phyloP scores from a whole-genome alignment of 2,113 vertebrate genomes.

The Conger conger region DNA sequence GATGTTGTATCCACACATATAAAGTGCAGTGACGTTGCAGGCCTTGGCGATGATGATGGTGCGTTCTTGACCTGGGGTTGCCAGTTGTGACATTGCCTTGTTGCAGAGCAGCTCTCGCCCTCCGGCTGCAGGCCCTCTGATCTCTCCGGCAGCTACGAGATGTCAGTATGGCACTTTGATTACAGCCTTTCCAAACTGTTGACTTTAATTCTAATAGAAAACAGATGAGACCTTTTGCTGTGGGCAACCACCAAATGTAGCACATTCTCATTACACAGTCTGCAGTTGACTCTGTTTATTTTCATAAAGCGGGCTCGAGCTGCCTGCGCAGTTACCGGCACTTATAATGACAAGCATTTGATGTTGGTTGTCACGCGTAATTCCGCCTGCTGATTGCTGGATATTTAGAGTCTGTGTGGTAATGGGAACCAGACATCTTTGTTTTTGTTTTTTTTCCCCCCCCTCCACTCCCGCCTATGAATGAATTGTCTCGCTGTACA shows the following conservation, averaged over 20 bases:
- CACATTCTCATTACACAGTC: conserved; percentile 62
- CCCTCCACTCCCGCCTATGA: background rate
- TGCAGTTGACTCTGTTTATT: conserved; percentile 59
- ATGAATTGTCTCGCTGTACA: conserved; percentile 41
- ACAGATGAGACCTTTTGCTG: conserved; percentile 51
- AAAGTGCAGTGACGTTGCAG: background rate
- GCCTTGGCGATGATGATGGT: background rate
- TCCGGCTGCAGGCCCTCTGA: background rate
- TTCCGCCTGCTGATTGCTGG: conserved; percentile 52
- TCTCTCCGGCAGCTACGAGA: conserved; percentile 53
- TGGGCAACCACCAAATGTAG: conserved; percentile 50
- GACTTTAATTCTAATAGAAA: conserved; percentile 37
- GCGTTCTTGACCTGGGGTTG: background rate
- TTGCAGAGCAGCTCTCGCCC: background rate
- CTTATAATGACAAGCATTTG: conserved; percentile 45
- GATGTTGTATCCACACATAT: too few relatives aligned
- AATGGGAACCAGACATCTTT: conserved; percentile 46
- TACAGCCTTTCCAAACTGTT: conserved; percentile 35
- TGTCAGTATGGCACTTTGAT: conserved; percentile 61
- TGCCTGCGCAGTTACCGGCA: conserved; percentile 30
- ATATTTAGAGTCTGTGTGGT: conserved; percentile 47
- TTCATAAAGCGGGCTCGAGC: conserved; percentile 50
- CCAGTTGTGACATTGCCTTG: background rate
- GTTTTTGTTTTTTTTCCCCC: conserved; percentile 15
- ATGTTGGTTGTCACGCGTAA: conserved; percentile 46